Evolutionary conservation across 2,888 invertebrate genomes (phyloP).

Genomic region (Caradrina kadenii): DNA sequence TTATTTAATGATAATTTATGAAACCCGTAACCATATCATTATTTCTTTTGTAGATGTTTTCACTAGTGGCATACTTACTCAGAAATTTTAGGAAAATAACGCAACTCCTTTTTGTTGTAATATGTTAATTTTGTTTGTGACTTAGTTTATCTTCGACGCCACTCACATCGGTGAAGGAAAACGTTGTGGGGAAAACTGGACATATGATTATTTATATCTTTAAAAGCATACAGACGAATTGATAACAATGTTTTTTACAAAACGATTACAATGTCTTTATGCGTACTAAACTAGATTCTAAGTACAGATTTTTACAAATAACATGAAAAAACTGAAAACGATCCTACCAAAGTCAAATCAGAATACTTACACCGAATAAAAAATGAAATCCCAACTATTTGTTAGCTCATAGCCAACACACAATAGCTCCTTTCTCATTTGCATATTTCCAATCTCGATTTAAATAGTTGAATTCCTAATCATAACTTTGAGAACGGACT

Average conservation of each 20-base stretch:
- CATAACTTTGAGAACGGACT: conserved; percentile 73
- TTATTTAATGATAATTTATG: conserved; percentile 41
- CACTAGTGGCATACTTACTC: conserved; percentile 31
- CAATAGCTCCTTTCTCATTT: conserved; percentile 66
- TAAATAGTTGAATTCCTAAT: conserved; percentile 80
- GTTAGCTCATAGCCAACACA: conserved; percentile 39
- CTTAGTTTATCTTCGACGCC: too few species aligned
- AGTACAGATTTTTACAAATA: not conserved
- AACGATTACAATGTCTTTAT: not conserved
- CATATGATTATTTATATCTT: too few species aligned
- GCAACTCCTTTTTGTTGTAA: not conserved
- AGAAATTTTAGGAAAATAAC: conserved; percentile 13
- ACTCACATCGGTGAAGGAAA: too few species aligned
- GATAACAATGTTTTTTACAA: too few species aligned
- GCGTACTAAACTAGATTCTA: not conserved
- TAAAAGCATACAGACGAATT: too few species aligned
- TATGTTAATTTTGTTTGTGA: not conserved
- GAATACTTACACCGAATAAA: not conserved
- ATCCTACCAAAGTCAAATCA: not conserved
- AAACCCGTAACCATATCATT: conserved; percentile 45
- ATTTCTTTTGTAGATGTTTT: conserved; percentile 42
- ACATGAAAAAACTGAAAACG: not conserved
- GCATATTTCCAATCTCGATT: conserved; percentile 76
- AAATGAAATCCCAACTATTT: conserved; percentile 48
- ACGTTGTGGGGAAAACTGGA: too few species aligned